Evolutionary conservation across 2,797 vertebrate genomes (phyloP), one percentile per base, ranked within the genome.

Genomic region (Podarcis lilfordi): DNA sequence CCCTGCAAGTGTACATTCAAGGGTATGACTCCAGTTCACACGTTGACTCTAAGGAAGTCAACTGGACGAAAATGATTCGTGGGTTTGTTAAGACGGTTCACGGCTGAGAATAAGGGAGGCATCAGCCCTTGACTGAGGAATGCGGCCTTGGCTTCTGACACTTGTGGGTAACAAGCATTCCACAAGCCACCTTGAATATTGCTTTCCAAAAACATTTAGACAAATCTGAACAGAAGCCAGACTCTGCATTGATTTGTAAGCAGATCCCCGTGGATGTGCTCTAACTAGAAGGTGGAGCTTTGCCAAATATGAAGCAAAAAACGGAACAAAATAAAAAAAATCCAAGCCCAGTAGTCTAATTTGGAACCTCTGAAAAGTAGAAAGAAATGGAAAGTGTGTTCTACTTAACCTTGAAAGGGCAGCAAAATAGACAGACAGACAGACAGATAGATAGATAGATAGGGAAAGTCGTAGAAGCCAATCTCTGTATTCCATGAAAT

Each of bases 301-400:
- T 37, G n/a, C 40, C 71, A 50, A 66, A 45, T 37, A 37, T 19
- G 81, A 40, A 43, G 5, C 66, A 66, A 87, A 68, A 35, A 21
- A 7, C 21, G 64, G 4, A 71, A 75, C 8, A 15, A 85, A 45
- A 69, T 1, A 7, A 13, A 19, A 75, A 13, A 11, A 45, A 32
- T 27, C 37, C 25, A 19, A 59, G 55, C 77, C 29, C 29, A 50
- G 23, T 2, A 11, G 35, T 17, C 23, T 29, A 13, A 66, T 81
- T 85, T 74, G 75, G 83, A 89, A 89, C n/a, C 77, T 85, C 40
- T 68, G 32, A 81, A 72, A 23, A 4, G 5, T 32, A 64, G 61
- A 72, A 25, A 72, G 21, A 68, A 40, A 61, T 45, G 59, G 37
- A 86, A 88, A 45, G 89, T 1, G 17, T 32, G 93, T 93, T 45